A percentile compares a stretch with the other conserved stretches of the same genome.
Evolutionary conservation across 35 echinoderm and acorn worm species (phyloP).

Genomic region (Hemicentrotus pulcherrimus): DNA sequence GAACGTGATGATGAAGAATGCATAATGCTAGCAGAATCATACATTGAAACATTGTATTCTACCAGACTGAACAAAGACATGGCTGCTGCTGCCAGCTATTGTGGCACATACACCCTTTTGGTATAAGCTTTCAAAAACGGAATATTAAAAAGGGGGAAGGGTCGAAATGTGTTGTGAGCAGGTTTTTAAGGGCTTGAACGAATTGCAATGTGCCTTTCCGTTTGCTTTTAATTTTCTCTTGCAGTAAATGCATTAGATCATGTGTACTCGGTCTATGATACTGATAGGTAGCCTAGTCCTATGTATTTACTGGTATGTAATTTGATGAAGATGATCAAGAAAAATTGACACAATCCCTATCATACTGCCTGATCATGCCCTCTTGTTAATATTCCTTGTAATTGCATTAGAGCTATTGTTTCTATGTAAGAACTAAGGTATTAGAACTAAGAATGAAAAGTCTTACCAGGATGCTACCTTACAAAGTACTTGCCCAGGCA

Average conservation of each 20-base stretch:
- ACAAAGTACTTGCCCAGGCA: not conserved
- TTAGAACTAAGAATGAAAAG: not conserved
- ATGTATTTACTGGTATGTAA: not conserved
- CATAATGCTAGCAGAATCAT: not conserved
- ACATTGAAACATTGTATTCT: not conserved
- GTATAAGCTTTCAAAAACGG: not conserved
- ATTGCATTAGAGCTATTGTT: not conserved
- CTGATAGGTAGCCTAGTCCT: not conserved
- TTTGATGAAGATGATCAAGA: not conserved
- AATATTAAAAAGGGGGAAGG: not conserved
- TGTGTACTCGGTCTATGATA: not conserved
- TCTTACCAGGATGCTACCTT: not conserved
- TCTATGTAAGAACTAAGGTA: not conserved
- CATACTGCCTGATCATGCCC: no score
- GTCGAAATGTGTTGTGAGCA: not conserved
- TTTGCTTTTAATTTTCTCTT: not conserved
- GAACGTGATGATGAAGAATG: not conserved
- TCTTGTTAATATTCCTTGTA: no score
- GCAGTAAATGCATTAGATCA: not conserved
- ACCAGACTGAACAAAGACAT: not conserved
- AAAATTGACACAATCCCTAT: not conserved
- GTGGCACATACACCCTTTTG: not conserved
- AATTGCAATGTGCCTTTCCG: no score
- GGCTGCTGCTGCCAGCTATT: no score
- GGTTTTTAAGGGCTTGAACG: no score